phyloP scores from a whole-genome alignment of 2,888 invertebrate species.

The Sinotaia quadrata region DNA sequence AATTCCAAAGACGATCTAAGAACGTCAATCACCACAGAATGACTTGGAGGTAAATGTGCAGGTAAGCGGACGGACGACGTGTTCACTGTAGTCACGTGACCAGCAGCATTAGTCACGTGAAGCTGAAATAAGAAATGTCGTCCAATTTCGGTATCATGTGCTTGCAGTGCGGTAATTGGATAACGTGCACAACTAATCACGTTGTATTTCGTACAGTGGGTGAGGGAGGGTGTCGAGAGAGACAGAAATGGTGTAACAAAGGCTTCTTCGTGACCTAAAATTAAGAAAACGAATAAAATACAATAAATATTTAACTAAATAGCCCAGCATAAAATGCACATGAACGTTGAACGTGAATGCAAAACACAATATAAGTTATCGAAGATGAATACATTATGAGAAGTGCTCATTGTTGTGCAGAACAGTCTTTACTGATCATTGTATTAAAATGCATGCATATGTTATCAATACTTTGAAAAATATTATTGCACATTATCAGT shows the following conservation, averaged over 20 bases:
- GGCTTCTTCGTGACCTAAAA: slow-evolving; percentile 10
- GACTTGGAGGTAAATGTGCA: slow-evolving; percentile 26
- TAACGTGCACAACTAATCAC: slow-evolving; percentile 18
- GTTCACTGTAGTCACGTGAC: slow-evolving; percentile 33
- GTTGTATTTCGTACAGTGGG: slow-evolving; percentile 1
- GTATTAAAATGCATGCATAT: no score
- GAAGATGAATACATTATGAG: no score
- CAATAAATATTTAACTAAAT: no score
- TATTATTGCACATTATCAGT: no score
- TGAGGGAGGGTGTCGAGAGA: background rate
- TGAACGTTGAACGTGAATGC: no score
- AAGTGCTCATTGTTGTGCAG: no score
- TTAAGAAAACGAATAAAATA: no score
- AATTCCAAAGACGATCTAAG: no score
- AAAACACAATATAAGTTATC: no score
- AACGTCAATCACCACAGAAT: slow-evolving; percentile 31
- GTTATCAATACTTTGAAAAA: no score
- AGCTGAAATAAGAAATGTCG: slow-evolving; percentile 34
- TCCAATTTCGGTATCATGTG: slow-evolving; percentile 22
- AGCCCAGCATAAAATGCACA: no score
- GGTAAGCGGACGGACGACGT: slow-evolving; percentile 30
- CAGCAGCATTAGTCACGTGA: slow-evolving; percentile 40
- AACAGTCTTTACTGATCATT: no score
- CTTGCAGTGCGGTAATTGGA: slow-evolving; percentile 25
- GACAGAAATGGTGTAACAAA: slow-evolving; percentile 25